Evolutionary conservation across 2,113 vertebrate species (phyloP).

Genomic region (Ptyas mucosa): DNA sequence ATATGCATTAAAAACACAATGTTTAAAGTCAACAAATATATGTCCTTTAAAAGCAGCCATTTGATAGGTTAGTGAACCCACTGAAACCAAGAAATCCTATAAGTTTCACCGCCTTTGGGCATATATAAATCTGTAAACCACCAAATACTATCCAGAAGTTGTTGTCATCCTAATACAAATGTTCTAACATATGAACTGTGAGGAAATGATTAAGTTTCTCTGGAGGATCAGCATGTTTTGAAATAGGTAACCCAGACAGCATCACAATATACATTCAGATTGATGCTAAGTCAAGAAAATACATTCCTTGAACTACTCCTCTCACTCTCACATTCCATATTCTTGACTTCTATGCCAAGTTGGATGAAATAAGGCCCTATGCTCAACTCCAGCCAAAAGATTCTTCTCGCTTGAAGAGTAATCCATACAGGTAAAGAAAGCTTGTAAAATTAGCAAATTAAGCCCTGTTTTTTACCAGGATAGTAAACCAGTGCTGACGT

Average conservation of each 20-base stretch:
- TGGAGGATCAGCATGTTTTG: not conserved
- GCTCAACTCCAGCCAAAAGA: not conserved
- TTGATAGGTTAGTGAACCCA: not conserved
- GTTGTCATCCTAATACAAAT: not conserved
- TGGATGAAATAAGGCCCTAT: not conserved
- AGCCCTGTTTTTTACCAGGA: not conserved
- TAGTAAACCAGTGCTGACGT: not conserved
- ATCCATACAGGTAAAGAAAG: not conserved
- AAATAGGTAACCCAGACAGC: not conserved
- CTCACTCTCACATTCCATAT: not conserved
- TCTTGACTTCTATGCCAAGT: not conserved
- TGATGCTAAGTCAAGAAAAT: not conserved
- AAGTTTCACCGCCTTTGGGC: not conserved
- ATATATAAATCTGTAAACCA: not conserved
- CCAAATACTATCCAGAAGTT: slow-evolving; percentile 5
- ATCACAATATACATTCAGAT: not conserved
- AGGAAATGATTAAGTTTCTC: not conserved
- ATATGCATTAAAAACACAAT: rapidly evolving
- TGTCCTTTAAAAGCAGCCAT: not conserved
- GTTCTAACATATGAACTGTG: not conserved
- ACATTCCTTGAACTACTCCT: not conserved
- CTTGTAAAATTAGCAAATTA: not conserved
- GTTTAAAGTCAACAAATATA: not conserved
- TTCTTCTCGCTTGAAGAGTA: not conserved
- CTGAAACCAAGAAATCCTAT: not conserved